Evolutionary conservation across 2,113 vertebrate species (phyloP).

Genomic region (Promerops cafer): DNA sequence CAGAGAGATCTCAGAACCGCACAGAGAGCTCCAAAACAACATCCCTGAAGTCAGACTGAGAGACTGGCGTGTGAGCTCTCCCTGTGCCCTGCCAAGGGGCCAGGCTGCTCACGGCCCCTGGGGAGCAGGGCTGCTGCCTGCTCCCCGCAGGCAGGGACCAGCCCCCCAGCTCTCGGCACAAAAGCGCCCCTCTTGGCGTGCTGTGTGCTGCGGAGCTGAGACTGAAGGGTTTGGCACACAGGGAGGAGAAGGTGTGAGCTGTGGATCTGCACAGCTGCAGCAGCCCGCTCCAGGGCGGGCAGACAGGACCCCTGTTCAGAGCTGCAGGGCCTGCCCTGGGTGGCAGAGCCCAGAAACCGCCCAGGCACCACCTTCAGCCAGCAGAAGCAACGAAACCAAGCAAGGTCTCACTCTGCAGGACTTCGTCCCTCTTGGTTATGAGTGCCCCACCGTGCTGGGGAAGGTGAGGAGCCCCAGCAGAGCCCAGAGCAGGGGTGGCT

Average conservation of each 20-base stretch:
- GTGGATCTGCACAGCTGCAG: neutral
- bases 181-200: too few species aligned
- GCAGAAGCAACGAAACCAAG: neutral
- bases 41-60: fast-evolving
- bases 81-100: neutral
- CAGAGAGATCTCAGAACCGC: neutral
- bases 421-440: neutral
- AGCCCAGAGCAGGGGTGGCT: neutral
- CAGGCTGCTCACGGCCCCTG: neutral
- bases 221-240: neutral
- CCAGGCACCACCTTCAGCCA: neutral
- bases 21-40: neutral
- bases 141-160: neutral
- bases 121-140: neutral
- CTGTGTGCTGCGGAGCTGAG: too few species aligned
- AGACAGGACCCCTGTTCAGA: fast-evolving
- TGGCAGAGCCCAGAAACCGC: too few species aligned
- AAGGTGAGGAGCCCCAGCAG: neutral
- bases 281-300: neutral
- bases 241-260: neutral
- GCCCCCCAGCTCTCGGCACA: neutral
- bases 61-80: neutral
- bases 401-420: neutral
- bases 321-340: neutral
- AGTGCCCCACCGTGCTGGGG: neutral